Percentiles rank a stretch among this genome's conserved stretches.
Evolutionary conservation across 2,113 vertebrate genomes (phyloP).

Genomic region (Apeltes quadracus): DNA sequence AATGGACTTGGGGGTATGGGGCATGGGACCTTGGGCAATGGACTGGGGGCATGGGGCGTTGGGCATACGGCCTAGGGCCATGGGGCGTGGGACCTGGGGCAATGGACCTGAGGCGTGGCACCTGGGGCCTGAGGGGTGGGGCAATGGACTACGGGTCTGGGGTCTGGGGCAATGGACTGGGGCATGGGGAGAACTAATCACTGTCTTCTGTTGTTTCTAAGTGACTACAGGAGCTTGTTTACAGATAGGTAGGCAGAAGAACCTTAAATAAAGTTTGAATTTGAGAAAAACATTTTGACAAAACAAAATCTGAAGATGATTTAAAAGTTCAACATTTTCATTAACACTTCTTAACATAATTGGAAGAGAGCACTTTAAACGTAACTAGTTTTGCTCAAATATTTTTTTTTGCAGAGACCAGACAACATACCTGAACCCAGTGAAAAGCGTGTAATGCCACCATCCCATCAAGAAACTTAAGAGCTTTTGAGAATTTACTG

Average conservation of each 20-base stretch:
- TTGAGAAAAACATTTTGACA: not conserved
- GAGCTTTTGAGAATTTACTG: slow-evolving; percentile 63
- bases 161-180: too few species aligned
- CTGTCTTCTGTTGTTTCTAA: not conserved
- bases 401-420: slow-evolving; percentile 4
- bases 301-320: slow-evolving; percentile 10
- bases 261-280: slow-evolving; percentile 27
- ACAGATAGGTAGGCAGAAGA: not conserved
- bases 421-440: slow-evolving; percentile 40
- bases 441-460: slow-evolving; percentile 49
- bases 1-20: too few species aligned
- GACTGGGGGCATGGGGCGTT: too few species aligned
- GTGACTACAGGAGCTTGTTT: slow-evolving; percentile 8
- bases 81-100: too few species aligned
- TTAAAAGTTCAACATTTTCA: slow-evolving; percentile 22
- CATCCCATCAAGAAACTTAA: slow-evolving; percentile 51
- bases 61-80: too few species aligned
- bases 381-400: slow-evolving; percentile 17
- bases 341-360: slow-evolving; percentile 1
- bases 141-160: too few species aligned
- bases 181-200: not conserved
- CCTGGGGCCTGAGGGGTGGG: too few species aligned
- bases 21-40: too few species aligned
- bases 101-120: too few species aligned
- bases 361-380: slow-evolving; percentile 20